Conservation (phyloP, 2,888 invertebrate species). For the Phalera bucephala region DNA sequence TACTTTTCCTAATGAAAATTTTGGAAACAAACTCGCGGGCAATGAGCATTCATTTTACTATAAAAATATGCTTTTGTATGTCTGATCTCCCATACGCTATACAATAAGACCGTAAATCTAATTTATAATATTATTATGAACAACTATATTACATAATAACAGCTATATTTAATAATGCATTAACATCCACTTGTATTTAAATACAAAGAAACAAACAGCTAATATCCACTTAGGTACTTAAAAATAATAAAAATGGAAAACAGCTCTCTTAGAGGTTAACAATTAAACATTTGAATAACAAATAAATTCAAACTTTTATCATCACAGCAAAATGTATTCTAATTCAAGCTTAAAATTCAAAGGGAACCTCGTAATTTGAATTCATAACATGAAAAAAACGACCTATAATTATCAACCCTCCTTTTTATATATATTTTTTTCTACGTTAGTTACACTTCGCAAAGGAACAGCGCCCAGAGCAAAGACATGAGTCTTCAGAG, state of each 20-base stretch:
- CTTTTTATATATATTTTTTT: no score
- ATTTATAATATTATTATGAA: constrained; percentile 20
- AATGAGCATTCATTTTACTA: constrained; percentile 29
- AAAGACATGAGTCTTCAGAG: no score
- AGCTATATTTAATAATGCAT: constrained; percentile 23
- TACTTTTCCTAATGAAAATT: no score
- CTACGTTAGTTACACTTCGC: no score
- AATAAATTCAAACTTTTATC: constrained; percentile 16
- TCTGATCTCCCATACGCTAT: constrained; percentile 11
- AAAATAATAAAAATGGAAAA: constrained; percentile 31
- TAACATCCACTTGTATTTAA: constrained; percentile 20
- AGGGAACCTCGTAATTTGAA: no score
- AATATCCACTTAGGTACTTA: constrained; percentile 2
- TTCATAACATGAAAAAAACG: no score
- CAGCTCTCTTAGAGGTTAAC: constrained; percentile 41
- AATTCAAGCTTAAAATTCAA: no score
- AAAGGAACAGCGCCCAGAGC: no score
- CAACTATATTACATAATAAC: constrained; percentile 29
- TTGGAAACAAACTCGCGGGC: no score
- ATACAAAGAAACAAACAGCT: constrained; percentile 15
- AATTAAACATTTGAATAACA: constrained; percentile 32
- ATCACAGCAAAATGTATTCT: constrained; percentile 49
- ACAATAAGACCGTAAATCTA: constrained; percentile 16
- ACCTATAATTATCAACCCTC: no score
- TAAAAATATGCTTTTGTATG: constrained; percentile 34